Evolutionary conservation across 2,888 invertebrate species (phyloP).

Genomic region (Daptonema setosum): DNA sequence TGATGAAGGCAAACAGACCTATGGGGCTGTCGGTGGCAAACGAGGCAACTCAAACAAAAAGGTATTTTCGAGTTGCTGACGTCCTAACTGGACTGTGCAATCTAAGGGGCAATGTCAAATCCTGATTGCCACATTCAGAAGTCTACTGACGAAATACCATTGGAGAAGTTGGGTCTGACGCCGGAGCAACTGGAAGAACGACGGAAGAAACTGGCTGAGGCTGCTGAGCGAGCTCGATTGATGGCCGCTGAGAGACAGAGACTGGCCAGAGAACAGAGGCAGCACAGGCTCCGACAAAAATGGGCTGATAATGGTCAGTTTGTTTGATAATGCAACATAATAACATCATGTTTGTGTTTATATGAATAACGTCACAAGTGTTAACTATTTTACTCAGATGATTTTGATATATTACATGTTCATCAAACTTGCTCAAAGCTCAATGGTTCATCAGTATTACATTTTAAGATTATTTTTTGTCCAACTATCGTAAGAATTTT

Average conservation of each 20-base stretch:
- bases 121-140: background rate
- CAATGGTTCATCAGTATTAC: too few species aligned
- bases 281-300: constrained; percentile 14
- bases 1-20: background rate
- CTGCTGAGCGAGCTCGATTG: background rate
- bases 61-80: background rate
- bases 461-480: background rate
- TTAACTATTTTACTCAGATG: too few species aligned
- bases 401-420: too few species aligned
- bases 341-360: background rate
- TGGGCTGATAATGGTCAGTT: constrained; percentile 2
- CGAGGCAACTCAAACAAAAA: background rate
- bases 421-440: too few species aligned
- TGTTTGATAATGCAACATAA: background rate
- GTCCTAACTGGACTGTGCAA: background rate
- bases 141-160: background rate
- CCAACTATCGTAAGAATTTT: background rate
- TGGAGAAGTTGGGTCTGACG: background rate
- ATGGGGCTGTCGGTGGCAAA: background rate
- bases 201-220: constrained; percentile 1
- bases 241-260: background rate
- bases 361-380: too few species aligned
- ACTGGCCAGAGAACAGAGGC: constrained; percentile 11
- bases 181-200: constrained; percentile 2
- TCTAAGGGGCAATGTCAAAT: background rate